Evolutionary conservation across 2,888 invertebrate species (phyloP).

Genomic region (Isoperla grammatica): DNA sequence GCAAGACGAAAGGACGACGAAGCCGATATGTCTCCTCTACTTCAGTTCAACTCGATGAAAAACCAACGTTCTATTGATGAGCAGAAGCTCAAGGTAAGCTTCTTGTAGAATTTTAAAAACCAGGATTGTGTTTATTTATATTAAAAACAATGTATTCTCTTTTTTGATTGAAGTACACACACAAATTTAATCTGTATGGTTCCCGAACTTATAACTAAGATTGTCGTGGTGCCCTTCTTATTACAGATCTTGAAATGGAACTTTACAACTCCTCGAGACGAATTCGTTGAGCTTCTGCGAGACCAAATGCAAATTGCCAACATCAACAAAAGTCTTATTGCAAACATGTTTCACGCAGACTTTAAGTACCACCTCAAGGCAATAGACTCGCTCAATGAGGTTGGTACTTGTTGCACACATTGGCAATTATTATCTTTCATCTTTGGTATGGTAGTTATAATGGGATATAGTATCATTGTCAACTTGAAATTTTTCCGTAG

Average conservation of each 20-base stretch:
- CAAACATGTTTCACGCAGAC: conserved; percentile 92
- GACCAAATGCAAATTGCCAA: conserved; percentile 87
- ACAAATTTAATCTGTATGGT: too few species aligned
- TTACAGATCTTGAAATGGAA: conserved; percentile 77
- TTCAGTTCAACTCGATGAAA: conserved; percentile 80
- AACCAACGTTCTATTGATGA: conserved; percentile 92
- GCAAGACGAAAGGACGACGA: conserved; percentile 75
- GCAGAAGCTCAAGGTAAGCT: conserved; percentile 76
- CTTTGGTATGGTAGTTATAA: too few species aligned
- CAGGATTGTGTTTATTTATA: too few species aligned
- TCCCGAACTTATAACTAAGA: too few species aligned
- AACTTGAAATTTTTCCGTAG: too few species aligned
- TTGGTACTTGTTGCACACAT: conserved; percentile 37
- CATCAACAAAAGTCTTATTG: conserved; percentile 78
- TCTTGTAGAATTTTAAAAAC: too few species aligned
- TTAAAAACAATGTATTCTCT: too few species aligned
- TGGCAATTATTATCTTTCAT: too few species aligned
- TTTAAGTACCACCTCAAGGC: conserved; percentile 94
- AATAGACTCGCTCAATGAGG: conserved; percentile 79
- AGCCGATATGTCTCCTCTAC: conserved; percentile 69
- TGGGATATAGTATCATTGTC: too few species aligned
- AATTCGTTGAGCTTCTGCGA: conserved; percentile 87
- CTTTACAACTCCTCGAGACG: conserved; percentile 86
- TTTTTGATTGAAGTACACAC: too few species aligned
- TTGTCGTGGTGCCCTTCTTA: background rate